Evolutionary conservation across 2,888 invertebrate species (phyloP).

Genomic region (Stramonita haemastoma): DNA sequence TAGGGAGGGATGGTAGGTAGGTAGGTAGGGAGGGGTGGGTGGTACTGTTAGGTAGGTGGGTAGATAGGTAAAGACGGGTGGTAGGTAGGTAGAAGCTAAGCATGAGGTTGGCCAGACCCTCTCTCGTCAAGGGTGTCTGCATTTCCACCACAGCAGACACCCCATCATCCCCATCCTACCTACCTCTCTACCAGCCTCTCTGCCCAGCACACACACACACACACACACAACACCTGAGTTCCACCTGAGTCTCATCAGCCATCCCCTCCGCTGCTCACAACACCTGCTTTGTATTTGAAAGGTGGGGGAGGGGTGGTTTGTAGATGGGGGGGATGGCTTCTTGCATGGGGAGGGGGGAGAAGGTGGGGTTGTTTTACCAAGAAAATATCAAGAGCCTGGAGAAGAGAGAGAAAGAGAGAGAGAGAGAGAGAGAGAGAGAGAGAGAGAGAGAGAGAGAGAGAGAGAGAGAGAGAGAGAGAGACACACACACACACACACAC

Average conservation of each 20-base stretch:
- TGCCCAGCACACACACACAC: conserved; percentile 12
- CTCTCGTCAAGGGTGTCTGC: too few relatives aligned
- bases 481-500: too few relatives aligned
- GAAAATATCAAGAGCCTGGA: not conserved
- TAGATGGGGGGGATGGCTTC: not conserved
- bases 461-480: not conserved
- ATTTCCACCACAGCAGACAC: too few relatives aligned
- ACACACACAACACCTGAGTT: conserved; percentile 19
- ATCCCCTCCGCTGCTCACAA: not conserved
- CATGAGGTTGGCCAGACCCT: too few relatives aligned
- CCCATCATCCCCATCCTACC: not conserved
- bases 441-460: not conserved
- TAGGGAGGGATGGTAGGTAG: too few relatives aligned
- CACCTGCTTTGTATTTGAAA: conserved; percentile 28
- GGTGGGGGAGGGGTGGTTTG: not conserved
- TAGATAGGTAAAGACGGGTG: too few relatives aligned
- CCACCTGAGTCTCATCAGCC: conserved; percentile 29
- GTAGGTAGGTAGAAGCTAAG: too few relatives aligned
- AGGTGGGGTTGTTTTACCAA: not conserved
- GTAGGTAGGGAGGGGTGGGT: too few relatives aligned
- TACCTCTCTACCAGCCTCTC: not conserved
- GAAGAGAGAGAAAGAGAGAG: not conserved
- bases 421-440: not conserved
- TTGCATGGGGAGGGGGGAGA: not conserved
- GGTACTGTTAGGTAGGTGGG: too few relatives aligned